Evolutionary conservation across 2,888 invertebrate species (phyloP).

Genomic region (Eristalinus aeneus): DNA sequence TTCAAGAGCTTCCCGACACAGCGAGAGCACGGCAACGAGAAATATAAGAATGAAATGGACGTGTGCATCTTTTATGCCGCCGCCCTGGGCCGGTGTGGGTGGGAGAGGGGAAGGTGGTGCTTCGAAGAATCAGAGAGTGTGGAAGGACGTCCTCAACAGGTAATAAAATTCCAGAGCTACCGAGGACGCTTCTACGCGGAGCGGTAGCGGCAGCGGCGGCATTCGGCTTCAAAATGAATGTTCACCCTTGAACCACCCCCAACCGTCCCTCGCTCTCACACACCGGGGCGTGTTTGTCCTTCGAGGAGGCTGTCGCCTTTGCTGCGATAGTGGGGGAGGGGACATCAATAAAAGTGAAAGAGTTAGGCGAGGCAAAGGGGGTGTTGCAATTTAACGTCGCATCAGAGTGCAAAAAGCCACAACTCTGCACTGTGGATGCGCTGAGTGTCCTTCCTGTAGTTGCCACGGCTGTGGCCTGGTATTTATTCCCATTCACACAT

Average conservation of each 20-base stretch:
- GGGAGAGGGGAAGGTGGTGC: not conserved
- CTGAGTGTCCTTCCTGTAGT: slow-evolving; percentile 21
- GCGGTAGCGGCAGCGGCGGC: not conserved
- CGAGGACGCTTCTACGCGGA: not conserved
- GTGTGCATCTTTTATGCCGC: not conserved
- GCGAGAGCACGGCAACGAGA: not conserved
- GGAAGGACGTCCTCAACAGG: slow-evolving; percentile 58
- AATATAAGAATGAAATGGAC: slow-evolving; percentile 9
- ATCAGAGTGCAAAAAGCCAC: slow-evolving; percentile 61
- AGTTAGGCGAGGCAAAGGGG: not conserved
- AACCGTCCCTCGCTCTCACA: too few species aligned
- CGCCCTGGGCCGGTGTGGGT: not conserved
- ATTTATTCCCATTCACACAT: slow-evolving; percentile 49
- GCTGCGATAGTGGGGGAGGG: slow-evolving; percentile 5
- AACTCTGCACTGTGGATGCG: slow-evolving; percentile 12
- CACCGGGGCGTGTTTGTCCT: not conserved
- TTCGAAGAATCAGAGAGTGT: not conserved
- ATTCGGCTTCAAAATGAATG: slow-evolving; percentile 28
- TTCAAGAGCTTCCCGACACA: not conserved
- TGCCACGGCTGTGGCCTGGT: slow-evolving; percentile 11
- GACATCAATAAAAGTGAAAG: slow-evolving; percentile 49
- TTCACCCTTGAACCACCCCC: slow-evolving; percentile 46
- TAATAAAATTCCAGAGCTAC: slow-evolving; percentile 61
- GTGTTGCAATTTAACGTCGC: slow-evolving; percentile 50
- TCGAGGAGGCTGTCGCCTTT: not conserved